phyloP scores from a whole-genome alignment of 2,113 vertebrate species.

The Poeciliopsis prolifica region DNA sequence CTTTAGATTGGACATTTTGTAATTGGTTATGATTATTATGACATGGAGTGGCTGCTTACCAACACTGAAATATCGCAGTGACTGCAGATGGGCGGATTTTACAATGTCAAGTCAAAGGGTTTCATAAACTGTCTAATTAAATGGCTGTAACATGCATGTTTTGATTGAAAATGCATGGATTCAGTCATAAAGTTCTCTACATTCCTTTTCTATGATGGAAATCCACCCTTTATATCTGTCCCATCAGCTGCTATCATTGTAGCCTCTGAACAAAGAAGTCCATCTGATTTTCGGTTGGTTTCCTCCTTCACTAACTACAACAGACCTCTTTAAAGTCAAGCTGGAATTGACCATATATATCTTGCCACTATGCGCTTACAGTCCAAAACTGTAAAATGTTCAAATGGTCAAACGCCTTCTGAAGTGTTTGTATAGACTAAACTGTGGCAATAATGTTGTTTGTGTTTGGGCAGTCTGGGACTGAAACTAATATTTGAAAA shows the following conservation, averaged over 20 bases:
- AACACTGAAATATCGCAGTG: constrained; percentile 29
- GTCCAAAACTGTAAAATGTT: constrained; percentile 15
- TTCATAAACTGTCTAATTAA: constrained; percentile 11
- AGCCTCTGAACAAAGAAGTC: background rate
- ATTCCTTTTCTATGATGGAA: background rate
- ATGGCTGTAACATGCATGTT: constrained; percentile 8
- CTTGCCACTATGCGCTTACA: background rate
- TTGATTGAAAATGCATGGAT: constrained; percentile 7
- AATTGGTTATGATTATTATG: constrained; percentile 66
- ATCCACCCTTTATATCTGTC: background rate
- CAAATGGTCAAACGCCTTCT: background rate
- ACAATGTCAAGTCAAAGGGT: constrained; percentile 8
- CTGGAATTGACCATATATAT: background rate
- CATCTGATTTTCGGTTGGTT: background rate
- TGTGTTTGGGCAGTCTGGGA: background rate
- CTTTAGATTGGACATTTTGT: constrained; percentile 52
- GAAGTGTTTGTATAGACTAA: constrained; percentile 3
- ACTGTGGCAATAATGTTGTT: constrained; percentile 5
- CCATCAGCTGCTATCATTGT: background rate
- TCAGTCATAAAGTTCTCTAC: background rate
- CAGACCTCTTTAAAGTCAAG: background rate
- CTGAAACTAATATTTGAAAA: constrained; percentile 24
- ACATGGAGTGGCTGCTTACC: constrained; percentile 41
- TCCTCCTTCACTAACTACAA: background rate
- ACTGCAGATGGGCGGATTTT: constrained; percentile 9